Evolutionary conservation across 2,113 vertebrate species (phyloP), one percentile per base, ranked within the genome.

Genomic region (Campylomormyrus numenius): DNA sequence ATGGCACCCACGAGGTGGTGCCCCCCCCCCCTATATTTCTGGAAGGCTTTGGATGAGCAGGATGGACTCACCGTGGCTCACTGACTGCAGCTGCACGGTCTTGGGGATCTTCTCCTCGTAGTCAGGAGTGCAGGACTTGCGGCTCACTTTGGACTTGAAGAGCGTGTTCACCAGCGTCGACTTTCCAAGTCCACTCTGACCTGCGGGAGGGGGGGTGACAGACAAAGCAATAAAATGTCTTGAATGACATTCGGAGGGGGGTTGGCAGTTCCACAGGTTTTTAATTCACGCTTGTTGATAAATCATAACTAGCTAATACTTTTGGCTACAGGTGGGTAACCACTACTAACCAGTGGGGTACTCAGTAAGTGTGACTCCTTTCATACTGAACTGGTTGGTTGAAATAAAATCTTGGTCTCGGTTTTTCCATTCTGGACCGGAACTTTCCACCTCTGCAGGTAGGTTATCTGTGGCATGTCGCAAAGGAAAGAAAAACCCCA

Each of bases 171-270:
- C 96, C 93, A 99, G 97, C 0, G 98, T 99, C 0, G 98, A 99
- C 91, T 99, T 99, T n/a, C 98, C 98, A 91, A 99, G 93, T 88
- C 98, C 98, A 0, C 97, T 99, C 94, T 99, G 98, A 94, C 98
- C 98, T 99, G 94, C 0, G 85, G 39, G 31, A 3, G 21, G 77
- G 93, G 0, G 50, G 15, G 49, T 13, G 50, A 50, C 45, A 10
- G 52, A 48, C 19, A 83, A 19, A 27, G 1, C 9, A 45, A 85
- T 5, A 15, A 19, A 77, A 77, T 5, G 74, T 17, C 35, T 77
- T 17, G 31, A 77, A 77, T 77, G 74, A 17, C 27, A 31, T 53
- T 56, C n/a, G 10, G 62, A 3, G 27, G 27, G n/a, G 62, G 24
- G 24, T 27, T 35, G 11, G 66, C 66, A 74, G 27, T 35, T 74